Conservation (phyloP, 2,797 vertebrate genomes). For the Hypotaenidia okinawae region DNA sequence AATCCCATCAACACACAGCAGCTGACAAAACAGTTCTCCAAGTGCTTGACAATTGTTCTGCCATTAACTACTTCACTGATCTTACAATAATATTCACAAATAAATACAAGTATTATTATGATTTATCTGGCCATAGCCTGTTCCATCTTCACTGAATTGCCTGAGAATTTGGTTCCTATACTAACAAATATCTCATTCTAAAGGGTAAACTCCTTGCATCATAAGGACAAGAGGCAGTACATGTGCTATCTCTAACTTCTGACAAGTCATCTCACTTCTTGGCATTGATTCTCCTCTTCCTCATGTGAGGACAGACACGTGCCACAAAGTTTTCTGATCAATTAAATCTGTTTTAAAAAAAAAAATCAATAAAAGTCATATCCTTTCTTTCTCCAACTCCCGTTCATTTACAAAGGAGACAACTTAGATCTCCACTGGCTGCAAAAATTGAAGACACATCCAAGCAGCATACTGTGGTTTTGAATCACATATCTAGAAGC, state of each 20-base stretch:
- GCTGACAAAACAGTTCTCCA: not conserved
- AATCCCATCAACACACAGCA: not conserved
- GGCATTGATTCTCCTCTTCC: conserved; percentile 14
- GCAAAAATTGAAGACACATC: not conserved
- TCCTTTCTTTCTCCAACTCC: not conserved
- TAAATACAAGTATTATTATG: not conserved
- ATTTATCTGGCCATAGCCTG: not conserved
- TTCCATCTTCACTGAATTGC: not conserved
- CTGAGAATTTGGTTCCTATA: not conserved
- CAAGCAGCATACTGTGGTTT: not conserved
- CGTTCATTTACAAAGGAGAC: conserved; percentile 42
- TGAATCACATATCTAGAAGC: not conserved
- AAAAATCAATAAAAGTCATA: conserved; percentile 34
- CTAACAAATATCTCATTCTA: not conserved
- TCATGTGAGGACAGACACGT: conserved; percentile 36
- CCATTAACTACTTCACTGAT: not conserved
- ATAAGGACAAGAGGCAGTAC: not conserved
- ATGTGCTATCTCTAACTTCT: conserved; percentile 58
- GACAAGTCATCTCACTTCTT: conserved; percentile 49
- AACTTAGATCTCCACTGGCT: conserved; percentile 29
- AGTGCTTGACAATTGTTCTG: not conserved
- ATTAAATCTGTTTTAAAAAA: conserved; percentile 54
- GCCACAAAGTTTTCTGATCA: conserved; percentile 39
- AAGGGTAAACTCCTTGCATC: not conserved
- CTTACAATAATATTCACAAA: not conserved